Evolutionary conservation across 2,113 vertebrate species (phyloP), one percentile per base, ranked within the genome.

Genomic region (Ptyas mucosa): DNA sequence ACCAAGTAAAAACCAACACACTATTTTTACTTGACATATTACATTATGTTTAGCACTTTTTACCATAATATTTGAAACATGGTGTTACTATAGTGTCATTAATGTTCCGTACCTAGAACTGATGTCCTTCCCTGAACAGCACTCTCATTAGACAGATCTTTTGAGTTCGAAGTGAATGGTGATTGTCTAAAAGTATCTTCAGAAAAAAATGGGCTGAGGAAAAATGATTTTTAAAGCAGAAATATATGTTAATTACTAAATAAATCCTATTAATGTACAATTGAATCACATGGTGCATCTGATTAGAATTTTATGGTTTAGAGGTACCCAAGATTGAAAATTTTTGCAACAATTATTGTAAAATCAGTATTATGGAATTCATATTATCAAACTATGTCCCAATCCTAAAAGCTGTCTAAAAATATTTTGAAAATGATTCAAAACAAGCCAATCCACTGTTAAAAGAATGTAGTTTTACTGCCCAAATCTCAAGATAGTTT

Each of bases 121-220:
- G 98, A 64, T 0, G 97, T 97, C 96, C 98, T 98, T 97, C 98
- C 98, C 26, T 98, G 99, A 90, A 98, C 98, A 96, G 97, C 90
- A 95, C 98, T 97, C 95, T 99, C 99, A 88, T 96, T 98, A 92
- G 99, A 98, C 95, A 98, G 98, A 96, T 99, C 99, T 98, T 99
- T 99, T 96, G 99, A 98, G 97, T 97, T 98, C 95, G 98, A 98
- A 98, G 98, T 98, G 97, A 99, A 99, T 29, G 99, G 98, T 98
- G 99, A 99, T 99, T 99, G 99, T 99, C 99, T 99, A 98, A 99
- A 99, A 89, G 98, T 98, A 95, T 99, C 99, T 96, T 99, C 99
- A 96, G 98, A 97, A 98, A 99, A 98, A 97, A 98, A 99, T 91
- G 99, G 98, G 98, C 99, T 99, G 97, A 39, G 96, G 49, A 94